Conservation (phyloP, 2,113 vertebrate species). For the Phrynosoma blainvillii region DNA sequence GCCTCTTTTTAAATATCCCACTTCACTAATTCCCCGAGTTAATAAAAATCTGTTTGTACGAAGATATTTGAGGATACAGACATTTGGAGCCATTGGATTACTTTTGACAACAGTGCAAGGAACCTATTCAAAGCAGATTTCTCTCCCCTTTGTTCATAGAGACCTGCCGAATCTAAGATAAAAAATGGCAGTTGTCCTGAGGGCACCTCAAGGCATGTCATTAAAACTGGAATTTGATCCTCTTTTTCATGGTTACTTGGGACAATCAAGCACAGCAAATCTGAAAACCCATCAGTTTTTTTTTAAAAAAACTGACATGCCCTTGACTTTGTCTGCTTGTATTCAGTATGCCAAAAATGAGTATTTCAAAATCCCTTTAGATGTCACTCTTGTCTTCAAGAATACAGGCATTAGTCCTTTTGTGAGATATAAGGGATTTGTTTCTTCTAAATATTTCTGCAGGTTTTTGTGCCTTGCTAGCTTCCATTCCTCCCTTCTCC, state of each 20-base stretch:
- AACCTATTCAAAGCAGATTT: slow-evolving; percentile 84
- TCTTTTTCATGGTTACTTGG: slow-evolving; percentile 87
- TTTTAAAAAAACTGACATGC: slow-evolving; percentile 88
- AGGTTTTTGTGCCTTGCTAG: slow-evolving; percentile 3
- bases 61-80: slow-evolving; percentile 80
- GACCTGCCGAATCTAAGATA: slow-evolving; percentile 90
- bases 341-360: slow-evolving; percentile 68
- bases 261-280: slow-evolving; percentile 94
- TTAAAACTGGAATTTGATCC: slow-evolving; percentile 97
- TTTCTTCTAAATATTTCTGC: slow-evolving; percentile 52
- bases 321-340: slow-evolving; percentile 87
- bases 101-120: slow-evolving; percentile 83
- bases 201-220: slow-evolving; percentile 95
- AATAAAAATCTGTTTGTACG: slow-evolving; percentile 70
- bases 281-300: slow-evolving; percentile 97
- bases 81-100: slow-evolving; percentile 81
- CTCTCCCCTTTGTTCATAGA: slow-evolving; percentile 75
- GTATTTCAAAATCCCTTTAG: slow-evolving; percentile 93
- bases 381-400: slow-evolving; percentile 97
- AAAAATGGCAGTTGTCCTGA: slow-evolving; percentile 94
- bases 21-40: slow-evolving; percentile 75
- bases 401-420: slow-evolving; percentile 73
- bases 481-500: slow-evolving; percentile 18
- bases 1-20: slow-evolving; percentile 74
- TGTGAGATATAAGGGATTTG: slow-evolving; percentile 23